Conservation (phyloP, 2,113 vertebrate genomes). For the Brachionichthys hirsutus region DNA sequence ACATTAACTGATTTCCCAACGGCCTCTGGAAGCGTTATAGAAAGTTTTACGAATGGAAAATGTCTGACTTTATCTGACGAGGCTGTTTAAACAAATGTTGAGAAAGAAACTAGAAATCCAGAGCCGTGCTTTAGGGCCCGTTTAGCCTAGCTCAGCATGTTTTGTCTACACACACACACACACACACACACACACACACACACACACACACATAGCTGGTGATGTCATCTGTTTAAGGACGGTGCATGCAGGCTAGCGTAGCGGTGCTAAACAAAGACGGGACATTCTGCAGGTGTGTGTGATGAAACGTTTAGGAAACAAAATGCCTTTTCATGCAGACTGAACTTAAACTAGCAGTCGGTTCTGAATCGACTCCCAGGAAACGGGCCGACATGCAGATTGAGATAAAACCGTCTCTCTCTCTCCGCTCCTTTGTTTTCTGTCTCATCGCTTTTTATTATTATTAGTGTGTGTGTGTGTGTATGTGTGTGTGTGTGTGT, state of each 20-base stretch:
- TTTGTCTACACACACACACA: slow-evolving; percentile 27
- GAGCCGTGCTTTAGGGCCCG: background rate
- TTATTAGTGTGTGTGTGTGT: too few relatives aligned
- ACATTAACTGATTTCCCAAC: background rate
- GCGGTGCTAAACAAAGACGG: slow-evolving; percentile 32
- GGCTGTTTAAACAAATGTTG: background rate
- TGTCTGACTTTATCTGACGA: background rate
- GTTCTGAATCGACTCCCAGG: background rate
- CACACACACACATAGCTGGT: slow-evolving; percentile 9
- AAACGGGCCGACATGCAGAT: background rate
- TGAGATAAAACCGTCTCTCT: background rate
- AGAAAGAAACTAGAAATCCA: background rate
- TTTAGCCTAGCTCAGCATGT: slow-evolving; percentile 14
- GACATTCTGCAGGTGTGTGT: slow-evolving; percentile 58
- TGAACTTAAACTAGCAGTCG: background rate
- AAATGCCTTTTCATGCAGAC: slow-evolving; percentile 9
- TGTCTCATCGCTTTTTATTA: background rate
- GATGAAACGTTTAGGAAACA: slow-evolving; percentile 26
- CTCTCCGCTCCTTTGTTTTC: background rate
- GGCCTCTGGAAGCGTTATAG: background rate
- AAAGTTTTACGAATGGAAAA: background rate
- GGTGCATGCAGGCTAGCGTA: slow-evolving; percentile 24
- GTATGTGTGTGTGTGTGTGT: too few relatives aligned
- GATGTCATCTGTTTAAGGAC: slow-evolving; percentile 55
- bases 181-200: slow-evolving; percentile 12